phyloP scores from a whole-genome alignment of 2,113 vertebrate species.

The Brachyistius frenatus region DNA sequence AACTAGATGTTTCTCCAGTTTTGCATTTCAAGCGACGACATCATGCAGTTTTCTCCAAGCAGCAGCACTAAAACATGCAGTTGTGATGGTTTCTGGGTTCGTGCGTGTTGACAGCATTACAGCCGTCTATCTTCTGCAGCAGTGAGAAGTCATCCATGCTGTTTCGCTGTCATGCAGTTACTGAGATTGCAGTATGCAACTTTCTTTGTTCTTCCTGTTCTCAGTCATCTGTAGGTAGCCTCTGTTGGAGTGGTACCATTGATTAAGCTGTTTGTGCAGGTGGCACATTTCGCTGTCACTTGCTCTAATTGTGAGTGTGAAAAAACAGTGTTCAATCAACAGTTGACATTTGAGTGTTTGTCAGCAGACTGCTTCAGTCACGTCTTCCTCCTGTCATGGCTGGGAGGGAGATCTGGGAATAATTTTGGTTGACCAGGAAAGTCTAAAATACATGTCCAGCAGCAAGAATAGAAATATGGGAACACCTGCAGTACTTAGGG shows the following conservation, averaged over 20 bases:
- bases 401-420: constrained; percentile 8
- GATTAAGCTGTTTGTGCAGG: constrained; percentile 71
- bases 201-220: constrained; percentile 68
- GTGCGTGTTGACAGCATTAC: constrained; percentile 16
- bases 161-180: constrained; percentile 44
- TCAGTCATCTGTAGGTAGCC: constrained; percentile 66
- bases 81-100: neutral
- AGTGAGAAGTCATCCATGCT: constrained; percentile 34
- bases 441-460: neutral
- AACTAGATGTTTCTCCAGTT: too few species aligned
- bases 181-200: constrained; percentile 46
- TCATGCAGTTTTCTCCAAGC: too few species aligned
- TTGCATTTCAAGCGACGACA: neutral
- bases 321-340: constrained; percentile 52
- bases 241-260: constrained; percentile 52
- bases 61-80: too few species aligned
- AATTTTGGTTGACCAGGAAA: constrained; percentile 25
- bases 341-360: constrained; percentile 38
- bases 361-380: constrained; percentile 28
- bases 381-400: constrained; percentile 21
- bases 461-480: neutral
- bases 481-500: neutral
- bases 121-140: constrained; percentile 5
- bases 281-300: constrained; percentile 65
- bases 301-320: constrained; percentile 54